Evolutionary conservation across 2,113 vertebrate genomes (phyloP).

Genomic region (Channa maculata): DNA sequence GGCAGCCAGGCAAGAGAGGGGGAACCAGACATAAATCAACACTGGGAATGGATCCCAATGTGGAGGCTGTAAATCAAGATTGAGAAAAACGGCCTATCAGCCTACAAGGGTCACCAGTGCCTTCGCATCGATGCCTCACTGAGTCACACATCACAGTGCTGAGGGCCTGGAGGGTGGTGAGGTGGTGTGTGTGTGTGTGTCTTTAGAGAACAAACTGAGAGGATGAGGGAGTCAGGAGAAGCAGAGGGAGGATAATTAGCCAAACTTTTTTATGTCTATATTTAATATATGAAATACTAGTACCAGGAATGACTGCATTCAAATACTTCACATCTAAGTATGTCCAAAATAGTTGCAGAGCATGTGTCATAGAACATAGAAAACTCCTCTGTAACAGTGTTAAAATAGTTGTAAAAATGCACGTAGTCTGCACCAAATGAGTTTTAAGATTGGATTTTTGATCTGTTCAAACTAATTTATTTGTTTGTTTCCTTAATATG

Average conservation of each 20-base stretch:
- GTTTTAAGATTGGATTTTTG: no score
- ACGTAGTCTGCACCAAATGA: no score
- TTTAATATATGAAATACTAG: not conserved
- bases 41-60: slow-evolving; percentile 35
- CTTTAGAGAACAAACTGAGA: not conserved
- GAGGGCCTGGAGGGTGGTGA: not conserved
- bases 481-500: no score
- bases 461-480: no score
- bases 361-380: no score
- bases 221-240: not conserved
- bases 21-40: slow-evolving; percentile 43
- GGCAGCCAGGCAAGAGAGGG: slow-evolving; percentile 23
- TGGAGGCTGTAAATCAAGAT: slow-evolving; percentile 52
- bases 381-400: no score
- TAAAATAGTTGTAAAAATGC: no score
- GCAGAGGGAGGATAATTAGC: not conserved
- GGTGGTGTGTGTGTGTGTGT: not conserved
- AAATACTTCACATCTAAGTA: not conserved
- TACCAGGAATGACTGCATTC: not conserved
- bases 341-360: not conserved
- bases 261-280: no score
- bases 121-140: not conserved
- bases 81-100: slow-evolving; percentile 40
- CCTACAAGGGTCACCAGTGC: slow-evolving; percentile 24
- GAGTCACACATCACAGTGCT: slow-evolving; percentile 15